A percentile compares a stretch with the other conserved stretches of the same genome.
Conservation (phyloP, 2,113 vertebrate species). For the Noctilio leporinus region DNA sequence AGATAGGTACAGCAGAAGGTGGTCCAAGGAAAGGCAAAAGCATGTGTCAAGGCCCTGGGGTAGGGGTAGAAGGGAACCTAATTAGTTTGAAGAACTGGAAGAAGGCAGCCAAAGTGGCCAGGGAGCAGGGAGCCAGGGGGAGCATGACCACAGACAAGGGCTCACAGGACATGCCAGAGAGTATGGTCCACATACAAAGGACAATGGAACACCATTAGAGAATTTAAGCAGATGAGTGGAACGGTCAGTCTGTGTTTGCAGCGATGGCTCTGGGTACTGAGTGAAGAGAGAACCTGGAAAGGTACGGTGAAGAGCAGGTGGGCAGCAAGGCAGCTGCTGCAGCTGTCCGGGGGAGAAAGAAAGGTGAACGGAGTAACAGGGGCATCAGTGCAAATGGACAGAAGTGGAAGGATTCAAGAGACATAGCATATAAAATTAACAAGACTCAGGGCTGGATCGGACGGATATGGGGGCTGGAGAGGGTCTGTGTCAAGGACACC, state of each 20-base stretch:
- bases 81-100: not conserved
- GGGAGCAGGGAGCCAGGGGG: not conserved
- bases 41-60: not conserved
- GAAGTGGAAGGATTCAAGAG: no score
- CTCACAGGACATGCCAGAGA: rapidly evolving
- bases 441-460: not conserved
- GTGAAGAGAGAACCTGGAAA: not conserved
- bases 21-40: not conserved
- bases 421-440: not conserved
- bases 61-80: not conserved
- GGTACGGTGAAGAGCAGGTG: not conserved
- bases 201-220: rapidly evolving
- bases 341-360: no score
- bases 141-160: not conserved
- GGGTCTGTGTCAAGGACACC: rapidly evolving
- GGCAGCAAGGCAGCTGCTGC: not conserved
- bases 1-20: not conserved
- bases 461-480: not conserved
- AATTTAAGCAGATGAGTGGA: not conserved
- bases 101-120: not conserved
- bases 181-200: not conserved
- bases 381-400: no score
- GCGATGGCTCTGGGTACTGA: not conserved
- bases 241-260: not conserved
- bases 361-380: rapidly evolving